Percentiles rank a stretch among this genome's conserved stretches.
phyloP scores from a whole-genome alignment of 2,797 vertebrate species.

The Agapornis canus region DNA sequence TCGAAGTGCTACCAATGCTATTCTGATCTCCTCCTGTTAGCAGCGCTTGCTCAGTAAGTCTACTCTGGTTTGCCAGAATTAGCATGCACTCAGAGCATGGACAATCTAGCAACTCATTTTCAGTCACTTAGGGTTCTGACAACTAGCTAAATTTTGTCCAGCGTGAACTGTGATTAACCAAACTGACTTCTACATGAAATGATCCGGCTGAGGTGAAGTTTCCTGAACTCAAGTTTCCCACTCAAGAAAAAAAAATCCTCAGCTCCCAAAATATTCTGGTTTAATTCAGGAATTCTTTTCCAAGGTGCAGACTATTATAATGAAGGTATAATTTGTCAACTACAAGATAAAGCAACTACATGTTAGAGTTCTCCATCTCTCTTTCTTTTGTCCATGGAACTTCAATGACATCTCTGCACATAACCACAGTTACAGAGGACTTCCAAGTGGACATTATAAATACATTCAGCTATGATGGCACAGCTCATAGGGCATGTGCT shows the following conservation, averaged over 20 bases:
- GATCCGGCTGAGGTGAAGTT: background rate
- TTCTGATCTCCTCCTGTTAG: background rate
- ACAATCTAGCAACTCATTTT: background rate
- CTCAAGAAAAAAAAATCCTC: background rate
- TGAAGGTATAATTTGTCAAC: background rate
- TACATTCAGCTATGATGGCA: background rate
- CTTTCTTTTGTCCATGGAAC: background rate
- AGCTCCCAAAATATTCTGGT: background rate
- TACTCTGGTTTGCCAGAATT: background rate
- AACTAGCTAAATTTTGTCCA: background rate
- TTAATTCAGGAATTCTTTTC: background rate
- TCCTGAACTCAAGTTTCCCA: background rate
- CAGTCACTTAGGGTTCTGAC: background rate
- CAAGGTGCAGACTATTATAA: accelerated
- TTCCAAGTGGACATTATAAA: background rate
- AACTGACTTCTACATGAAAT: background rate
- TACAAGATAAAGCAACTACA: background rate
- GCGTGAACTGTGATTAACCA: background rate
- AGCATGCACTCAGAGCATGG: background rate
- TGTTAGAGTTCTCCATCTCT: background rate
- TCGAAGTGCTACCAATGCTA: background rate
- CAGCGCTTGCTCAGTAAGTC: background rate
- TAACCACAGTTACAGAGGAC: background rate
- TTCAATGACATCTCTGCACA: background rate
- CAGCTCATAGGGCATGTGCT: background rate